These are phyloP conservation scores for Calyptommatus sinebrachiatus DNA, from an alignment of 2,113 vertebrate species.

Conservation along the genomic window DNA sequence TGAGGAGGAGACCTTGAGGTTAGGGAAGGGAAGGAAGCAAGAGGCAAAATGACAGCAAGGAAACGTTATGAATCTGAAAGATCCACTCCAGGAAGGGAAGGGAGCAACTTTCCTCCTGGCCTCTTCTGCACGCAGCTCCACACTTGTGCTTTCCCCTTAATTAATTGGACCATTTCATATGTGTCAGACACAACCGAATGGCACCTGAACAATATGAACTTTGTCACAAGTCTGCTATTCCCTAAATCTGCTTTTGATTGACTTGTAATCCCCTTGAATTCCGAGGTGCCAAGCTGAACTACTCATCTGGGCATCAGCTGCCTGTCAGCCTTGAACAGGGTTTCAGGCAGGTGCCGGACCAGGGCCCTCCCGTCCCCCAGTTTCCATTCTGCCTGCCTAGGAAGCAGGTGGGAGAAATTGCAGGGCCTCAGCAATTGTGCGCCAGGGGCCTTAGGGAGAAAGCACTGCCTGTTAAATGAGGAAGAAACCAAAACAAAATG, in stretches of 20 bases:
- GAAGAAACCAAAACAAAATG: not conserved
- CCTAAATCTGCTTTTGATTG: conserved; percentile 47
- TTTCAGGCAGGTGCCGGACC: not conserved
- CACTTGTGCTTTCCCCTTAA: conserved; percentile 45
- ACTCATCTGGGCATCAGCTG: not conserved
- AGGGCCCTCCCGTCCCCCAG: not conserved
- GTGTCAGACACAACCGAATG: conserved; percentile 57
- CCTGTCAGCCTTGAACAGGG: conserved; percentile 19
- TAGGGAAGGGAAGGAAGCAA: no score
- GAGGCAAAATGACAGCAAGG: not conserved
- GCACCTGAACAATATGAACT: conserved; percentile 48
- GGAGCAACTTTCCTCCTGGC: conserved; percentile 35
- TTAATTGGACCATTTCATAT: conserved; percentile 57
- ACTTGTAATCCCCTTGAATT: conserved; percentile 51
- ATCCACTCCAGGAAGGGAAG: not conserved
- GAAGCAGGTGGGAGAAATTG: conserved; percentile 24
- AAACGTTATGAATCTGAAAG: no score
- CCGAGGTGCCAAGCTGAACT: conserved; percentile 2
- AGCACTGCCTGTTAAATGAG: conserved; percentile 28
- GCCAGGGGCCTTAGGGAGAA: conserved; percentile 23
- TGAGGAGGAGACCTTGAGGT: no score
- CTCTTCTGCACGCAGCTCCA: conserved; percentile 46
- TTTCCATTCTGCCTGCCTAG: not conserved
- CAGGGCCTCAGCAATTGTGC: not conserved
- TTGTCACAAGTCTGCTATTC: conserved; percentile 50